Conservation (phyloP, 2,797 vertebrate genomes). For the Accipiter minullus region DNA sequence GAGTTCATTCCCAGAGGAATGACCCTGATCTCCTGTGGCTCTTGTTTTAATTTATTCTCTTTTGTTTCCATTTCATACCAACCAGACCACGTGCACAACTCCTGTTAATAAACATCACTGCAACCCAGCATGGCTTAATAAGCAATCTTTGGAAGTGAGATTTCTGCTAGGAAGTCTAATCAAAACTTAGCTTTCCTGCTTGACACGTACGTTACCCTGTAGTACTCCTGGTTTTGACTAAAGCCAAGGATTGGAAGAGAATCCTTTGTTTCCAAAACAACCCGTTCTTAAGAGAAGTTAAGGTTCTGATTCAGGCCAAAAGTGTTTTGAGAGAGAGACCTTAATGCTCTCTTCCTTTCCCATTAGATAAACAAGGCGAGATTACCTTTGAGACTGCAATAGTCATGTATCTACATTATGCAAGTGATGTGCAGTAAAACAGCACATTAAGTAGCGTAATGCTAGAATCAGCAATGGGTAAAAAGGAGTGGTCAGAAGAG, state of each 20-base stretch:
- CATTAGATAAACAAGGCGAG: neutral
- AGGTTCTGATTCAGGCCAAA: neutral
- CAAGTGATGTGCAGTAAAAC: neutral
- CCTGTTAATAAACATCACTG: neutral
- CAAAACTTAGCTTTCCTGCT: neutral
- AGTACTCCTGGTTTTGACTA: neutral
- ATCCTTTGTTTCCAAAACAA: neutral
- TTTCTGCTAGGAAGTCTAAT: neutral
- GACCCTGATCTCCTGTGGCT: neutral
- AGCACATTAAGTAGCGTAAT: rapidly evolving
- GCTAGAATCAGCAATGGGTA: neutral
- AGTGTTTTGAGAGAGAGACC: neutral
- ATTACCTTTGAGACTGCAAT: neutral
- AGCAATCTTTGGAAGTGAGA: neutral
- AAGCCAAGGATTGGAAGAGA: neutral
- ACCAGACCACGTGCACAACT: neutral
- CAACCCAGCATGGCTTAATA: neutral
- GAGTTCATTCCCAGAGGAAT: neutral
- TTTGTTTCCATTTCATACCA: neutral
- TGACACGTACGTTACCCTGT: rapidly evolving
- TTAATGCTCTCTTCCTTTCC: neutral
- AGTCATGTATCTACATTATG: rapidly evolving
- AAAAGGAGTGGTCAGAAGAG: neutral
- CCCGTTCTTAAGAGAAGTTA: neutral
- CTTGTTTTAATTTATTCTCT: neutral